phyloP scores from a whole-genome alignment of 2,113 vertebrate genomes.

The Nettapus auritus region DNA sequence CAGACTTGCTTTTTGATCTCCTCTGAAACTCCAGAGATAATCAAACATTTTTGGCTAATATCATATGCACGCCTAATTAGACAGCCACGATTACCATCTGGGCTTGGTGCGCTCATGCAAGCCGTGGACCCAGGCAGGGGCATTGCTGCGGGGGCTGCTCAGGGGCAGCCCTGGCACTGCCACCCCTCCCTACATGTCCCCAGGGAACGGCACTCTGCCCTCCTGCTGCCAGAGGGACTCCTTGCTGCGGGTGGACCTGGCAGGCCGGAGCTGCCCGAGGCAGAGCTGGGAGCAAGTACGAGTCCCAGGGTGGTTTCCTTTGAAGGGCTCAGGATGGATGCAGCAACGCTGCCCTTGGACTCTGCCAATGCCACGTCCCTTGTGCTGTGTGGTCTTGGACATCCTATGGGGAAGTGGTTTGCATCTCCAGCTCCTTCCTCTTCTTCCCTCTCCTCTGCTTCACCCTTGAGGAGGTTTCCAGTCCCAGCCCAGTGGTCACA shows the following conservation, averaged over 20 bases:
- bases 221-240: rapidly evolving
- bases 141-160: rapidly evolving
- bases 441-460: neutral
- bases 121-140: neutral
- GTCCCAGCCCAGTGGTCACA: neutral
- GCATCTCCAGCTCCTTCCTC: neutral
- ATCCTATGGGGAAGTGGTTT: too few species aligned
- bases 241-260: rapidly evolving
- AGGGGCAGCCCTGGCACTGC: too few species aligned
- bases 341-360: neutral
- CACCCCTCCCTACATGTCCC: rapidly evolving
- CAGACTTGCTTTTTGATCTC: constrained; percentile 38
- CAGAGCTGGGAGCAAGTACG: neutral
- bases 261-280: too few species aligned
- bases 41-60: constrained; percentile 64
- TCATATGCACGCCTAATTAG: constrained; percentile 35
- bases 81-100: constrained; percentile 65
- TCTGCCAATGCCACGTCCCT: neutral
- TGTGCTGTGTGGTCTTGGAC: too few species aligned
- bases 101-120: neutral
- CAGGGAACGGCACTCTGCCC: rapidly evolving
- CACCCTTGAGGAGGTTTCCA: neutral
- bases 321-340: neutral
- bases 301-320: neutral
- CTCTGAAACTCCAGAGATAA: constrained; percentile 18